phyloP scores from a whole-genome alignment of 2,797 vertebrate species.

The Salmo trutta region DNA sequence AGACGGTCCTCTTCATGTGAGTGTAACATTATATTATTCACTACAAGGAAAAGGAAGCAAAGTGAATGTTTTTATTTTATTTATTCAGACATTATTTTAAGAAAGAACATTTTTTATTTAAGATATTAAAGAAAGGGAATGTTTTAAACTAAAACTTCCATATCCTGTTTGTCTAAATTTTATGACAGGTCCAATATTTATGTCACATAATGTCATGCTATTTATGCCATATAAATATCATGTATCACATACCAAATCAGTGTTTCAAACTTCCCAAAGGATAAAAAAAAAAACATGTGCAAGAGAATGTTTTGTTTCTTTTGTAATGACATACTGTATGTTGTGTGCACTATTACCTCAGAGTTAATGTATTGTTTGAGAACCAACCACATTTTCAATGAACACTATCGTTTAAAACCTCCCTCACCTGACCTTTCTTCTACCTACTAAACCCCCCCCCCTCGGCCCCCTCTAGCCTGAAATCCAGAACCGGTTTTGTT shows the following conservation, averaged over 20 bases:
- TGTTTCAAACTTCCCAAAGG: conserved; percentile 34
- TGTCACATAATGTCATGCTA: conserved; percentile 33
- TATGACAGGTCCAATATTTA: conserved; percentile 32
- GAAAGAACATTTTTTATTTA: conserved; percentile 47
- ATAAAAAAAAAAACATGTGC: conserved; percentile 20
- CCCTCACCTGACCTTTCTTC: conserved; percentile 14
- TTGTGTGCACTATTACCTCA: conserved; percentile 37
- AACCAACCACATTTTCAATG: conserved; percentile 13
- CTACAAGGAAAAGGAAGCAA: conserved; percentile 39
- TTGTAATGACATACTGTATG: conserved; percentile 8
- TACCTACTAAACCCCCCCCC: conserved; percentile 2
- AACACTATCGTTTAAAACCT: background rate
- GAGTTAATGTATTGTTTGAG: conserved; percentile 35
- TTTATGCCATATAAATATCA: conserved; percentile 52
- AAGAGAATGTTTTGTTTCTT: conserved; percentile 43
- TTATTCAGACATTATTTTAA: conserved; percentile 47
- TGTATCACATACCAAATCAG: conserved; percentile 42
- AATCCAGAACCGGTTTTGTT: too few relatives aligned
- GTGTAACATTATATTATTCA: conserved; percentile 38
- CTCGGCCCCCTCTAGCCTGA: background rate
- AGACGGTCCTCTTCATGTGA: conserved; percentile 41
- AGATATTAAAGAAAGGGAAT: conserved; percentile 30
- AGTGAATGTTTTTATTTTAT: conserved; percentile 37
- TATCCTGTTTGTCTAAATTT: conserved; percentile 29
- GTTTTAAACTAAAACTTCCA: conserved; percentile 30